Base-by-base conservation (phyloP, 2,113 vertebrate species). In the Lichenostomus cassidix region DNA sequence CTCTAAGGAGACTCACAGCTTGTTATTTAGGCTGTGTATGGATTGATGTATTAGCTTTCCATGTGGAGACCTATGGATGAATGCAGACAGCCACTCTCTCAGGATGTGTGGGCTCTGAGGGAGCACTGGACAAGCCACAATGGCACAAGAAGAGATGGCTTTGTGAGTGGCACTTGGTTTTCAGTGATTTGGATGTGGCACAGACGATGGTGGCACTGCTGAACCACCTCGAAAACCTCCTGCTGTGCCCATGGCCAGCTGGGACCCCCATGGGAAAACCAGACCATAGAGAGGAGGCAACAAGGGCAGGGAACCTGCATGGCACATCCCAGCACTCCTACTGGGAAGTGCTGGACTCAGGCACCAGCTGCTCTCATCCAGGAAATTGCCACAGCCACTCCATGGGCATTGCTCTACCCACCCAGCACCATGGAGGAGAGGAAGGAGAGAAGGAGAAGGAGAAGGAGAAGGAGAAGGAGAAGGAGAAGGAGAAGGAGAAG, bases 341-440 rank as follows among this genome's bases (percentile, higher is more conserved):
- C 31, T 2, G 7, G 7, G 19, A 70, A 22, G 33, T 13, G 24
- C 56, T 60, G 37, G 67, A 79, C 11, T 49, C 3, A 1, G 39
- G 9, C 73, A 90, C 35, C 42, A 87, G 65, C 22, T 5, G 1
- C 60, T 65, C 27, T 78, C 64, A 70, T 13, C n/a, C 78, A 75
- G 4, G 1, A 8, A 21, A 46, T 15, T 1, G 0, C 68, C 0
- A 0, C 55, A 82, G 42, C 24, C 0, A 0, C 33, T 41, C 35
- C 1, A 1, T 4, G n/a, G 50, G n/a, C 24, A 90, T 67, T 28
- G 5, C 69, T 75, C n/a, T 50, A 59, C 63, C n/a, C 27, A 71
- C 21, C 35, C 44, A 62, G 82, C 4, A 7, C 52, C 15, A 4
- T 3, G 20, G 53, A 86, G 46, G 29, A 4, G 5, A 91, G 78